Conservation (phyloP, 2,888 invertebrate species). For the Sinelater perroti region DNA sequence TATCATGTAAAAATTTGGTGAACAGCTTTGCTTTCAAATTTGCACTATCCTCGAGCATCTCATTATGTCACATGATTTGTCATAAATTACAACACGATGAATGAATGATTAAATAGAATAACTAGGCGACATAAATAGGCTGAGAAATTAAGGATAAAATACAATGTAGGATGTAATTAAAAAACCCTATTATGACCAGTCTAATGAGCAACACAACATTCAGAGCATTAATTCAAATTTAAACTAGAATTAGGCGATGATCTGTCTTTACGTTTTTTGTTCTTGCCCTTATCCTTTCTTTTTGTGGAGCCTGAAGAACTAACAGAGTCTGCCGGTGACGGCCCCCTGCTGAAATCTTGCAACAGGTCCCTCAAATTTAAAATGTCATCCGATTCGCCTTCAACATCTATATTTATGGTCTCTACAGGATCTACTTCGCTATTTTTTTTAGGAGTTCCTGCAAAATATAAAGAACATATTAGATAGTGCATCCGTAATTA, state of each 20-base stretch:
- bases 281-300: slow-evolving; percentile 52
- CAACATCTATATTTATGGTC: slow-evolving; percentile 54
- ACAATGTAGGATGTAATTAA: too few relatives aligned
- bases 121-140: too few relatives aligned
- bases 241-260: slow-evolving; percentile 52
- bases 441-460: slow-evolving; percentile 55
- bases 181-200: too few relatives aligned
- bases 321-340: slow-evolving; percentile 55
- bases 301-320: slow-evolving; percentile 48
- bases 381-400: slow-evolving; percentile 56
- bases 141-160: too few relatives aligned
- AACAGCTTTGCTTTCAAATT: too few relatives aligned
- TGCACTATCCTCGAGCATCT: too few relatives aligned
- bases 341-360: slow-evolving; percentile 56
- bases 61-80: too few relatives aligned
- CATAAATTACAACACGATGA: too few relatives aligned
- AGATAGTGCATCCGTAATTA: too few relatives aligned
- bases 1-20: too few relatives aligned
- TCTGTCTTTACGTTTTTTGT: slow-evolving; percentile 53
- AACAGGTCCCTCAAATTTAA: slow-evolving; percentile 54
- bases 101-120: too few relatives aligned
- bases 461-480: not conserved
- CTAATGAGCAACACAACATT: not conserved
- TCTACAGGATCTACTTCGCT: slow-evolving; percentile 49
- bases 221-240: slow-evolving; percentile 11